Evolutionary conservation across 2,797 vertebrate genomes (phyloP), one percentile per base, ranked within the genome.

Genomic region (Fistularia tabacaria): DNA sequence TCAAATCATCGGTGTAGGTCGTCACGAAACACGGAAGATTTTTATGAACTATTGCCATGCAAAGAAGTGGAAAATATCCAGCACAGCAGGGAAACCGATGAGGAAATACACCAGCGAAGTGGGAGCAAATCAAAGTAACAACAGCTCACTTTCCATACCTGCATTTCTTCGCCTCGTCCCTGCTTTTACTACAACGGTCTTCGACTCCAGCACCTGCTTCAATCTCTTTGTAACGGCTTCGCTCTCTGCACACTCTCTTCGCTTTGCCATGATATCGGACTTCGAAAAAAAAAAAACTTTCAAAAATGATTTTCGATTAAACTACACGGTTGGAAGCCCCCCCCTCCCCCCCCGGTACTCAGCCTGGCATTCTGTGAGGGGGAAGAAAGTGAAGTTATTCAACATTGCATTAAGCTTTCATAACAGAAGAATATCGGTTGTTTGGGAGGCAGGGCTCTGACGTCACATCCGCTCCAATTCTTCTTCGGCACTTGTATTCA

Each of bases 241-340:
- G 1, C 64, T 50, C 36, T 43, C 44, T 36, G 25, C 13, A 8
- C 45, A 11, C 14, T 59, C 57, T 74, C 85, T 87, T 39, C 76
- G 80, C 71, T 90, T 92, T 1, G 79, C 89, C 92, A 93, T 94
- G 51, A n/a, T 14, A 11, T 15, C 46, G 42, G 38, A 14, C 10
- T 12, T 6, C 13, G 52, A 15, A 3, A 36, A 40, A 3, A 42
- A 46, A 38, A 62, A 7, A 1, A 1, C 10, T 39, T 46, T 38
- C 38, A 6, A 3, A 13, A 8, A 0, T 6, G 47, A 1, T 45
- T 12, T 3, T 3, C 4, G 6, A 25, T 12, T n/a, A 50, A 60
- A 7, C 11, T 38, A 38, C 0, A 50, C 9, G 8, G 36, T 7
- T 41, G 1, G 5, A 37, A 11, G 49, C n/a, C 36, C 3, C 10